Conservation (phyloP, 2,888 invertebrate genomes). For the Drosophila yooni region DNA sequence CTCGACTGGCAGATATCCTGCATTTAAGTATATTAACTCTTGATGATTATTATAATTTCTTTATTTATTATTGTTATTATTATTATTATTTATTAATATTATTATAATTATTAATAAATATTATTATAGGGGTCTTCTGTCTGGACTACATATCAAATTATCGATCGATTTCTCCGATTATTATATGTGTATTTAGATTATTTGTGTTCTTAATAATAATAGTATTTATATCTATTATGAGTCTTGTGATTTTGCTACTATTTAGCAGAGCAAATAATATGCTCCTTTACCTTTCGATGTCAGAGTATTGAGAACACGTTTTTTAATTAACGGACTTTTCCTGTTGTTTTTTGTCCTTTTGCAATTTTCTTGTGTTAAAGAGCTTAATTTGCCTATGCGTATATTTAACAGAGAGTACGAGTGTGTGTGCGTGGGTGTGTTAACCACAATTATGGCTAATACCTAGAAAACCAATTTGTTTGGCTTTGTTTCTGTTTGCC, state of each 20-base stretch:
- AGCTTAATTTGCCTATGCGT: constrained; percentile 8
- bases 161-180: too few relatives aligned
- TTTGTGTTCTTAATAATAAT: too few relatives aligned
- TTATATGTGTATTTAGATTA: too few relatives aligned
- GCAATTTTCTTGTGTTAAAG: constrained; percentile 18
- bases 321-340: constrained; percentile 68
- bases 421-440: not conserved
- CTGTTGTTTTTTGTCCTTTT: constrained; percentile 1
- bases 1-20: not conserved
- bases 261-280: too few relatives aligned
- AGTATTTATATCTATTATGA: too few relatives aligned
- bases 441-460: constrained; percentile 4
- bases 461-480: constrained; percentile 21
- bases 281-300: not conserved
- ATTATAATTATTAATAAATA: too few relatives aligned
- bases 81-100: too few relatives aligned
- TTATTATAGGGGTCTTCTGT: too few relatives aligned
- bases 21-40: not conserved
- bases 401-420: not conserved
- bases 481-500: constrained; percentile 16
- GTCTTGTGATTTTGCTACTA: too few relatives aligned
- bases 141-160: too few relatives aligned
- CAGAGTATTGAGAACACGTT: constrained; percentile 13
- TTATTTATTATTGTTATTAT: not conserved
- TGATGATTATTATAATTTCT: not conserved